Base-by-base conservation (phyloP, 2,888 invertebrate genomes). In the Pammene fasciana region DNA sequence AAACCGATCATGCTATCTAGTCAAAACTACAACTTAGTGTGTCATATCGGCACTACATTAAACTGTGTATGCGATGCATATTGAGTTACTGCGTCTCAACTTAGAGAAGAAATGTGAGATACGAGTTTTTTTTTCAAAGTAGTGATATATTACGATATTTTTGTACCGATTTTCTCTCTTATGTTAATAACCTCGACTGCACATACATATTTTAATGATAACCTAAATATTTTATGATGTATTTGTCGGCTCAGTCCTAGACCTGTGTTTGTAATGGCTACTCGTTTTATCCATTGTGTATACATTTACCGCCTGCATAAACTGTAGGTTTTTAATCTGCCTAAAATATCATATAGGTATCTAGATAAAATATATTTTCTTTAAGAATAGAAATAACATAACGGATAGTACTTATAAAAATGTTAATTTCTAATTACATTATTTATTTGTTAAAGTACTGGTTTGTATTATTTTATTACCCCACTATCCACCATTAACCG, bases 401-500 rank as follows among this genome's bases (percentile, higher is more conserved):
- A 84, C 75, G 67, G 72, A 83, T 89, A 88, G 85, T 82, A n/a
- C n/a, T n/a, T n/a, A 83, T 85, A 78, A 86, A 68, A 86, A 83
- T 88, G 88, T 90, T 91, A 85, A 87, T 89, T 91, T 91, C 86
- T 82, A 84, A 90, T 88, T 89, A 92, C 82, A 91, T 85, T 87
- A 90, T 86, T 87, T 82, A 88, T 91, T 91, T 91, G 89, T 91
- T 90, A 89, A 89, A 85, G 85, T 86, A 85, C 75, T 34, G 65
- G 65, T 46, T 77, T 80, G 83, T 87, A 73, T 87, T 79, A 83
- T 86, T 83, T 84, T 61, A 36, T 52, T 43, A 26, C 18, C 34
- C 56, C 26, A 18, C 41, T n/a, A 36, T 54, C 46, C 46, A n/a
- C 9, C 16, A 14, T 46, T 46, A 45, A 45, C n/a, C n/a, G n/a